These are phyloP conservation scores for Myocastor coypus DNA, from an alignment of 2,113 vertebrate genomes.

Conservation along the genomic window DNA sequence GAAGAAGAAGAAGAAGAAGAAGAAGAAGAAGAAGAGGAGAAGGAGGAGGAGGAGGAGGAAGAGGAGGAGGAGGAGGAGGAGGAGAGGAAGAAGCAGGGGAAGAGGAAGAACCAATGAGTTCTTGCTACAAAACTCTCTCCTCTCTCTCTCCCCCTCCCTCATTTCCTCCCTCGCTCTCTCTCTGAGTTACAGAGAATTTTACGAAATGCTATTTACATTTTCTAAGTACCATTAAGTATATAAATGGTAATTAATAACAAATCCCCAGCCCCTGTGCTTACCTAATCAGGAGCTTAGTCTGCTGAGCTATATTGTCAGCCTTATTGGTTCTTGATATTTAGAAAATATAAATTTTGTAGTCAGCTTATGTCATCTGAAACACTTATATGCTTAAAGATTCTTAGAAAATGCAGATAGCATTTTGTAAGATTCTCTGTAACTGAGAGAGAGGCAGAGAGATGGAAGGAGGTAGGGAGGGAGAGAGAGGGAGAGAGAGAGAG, in stretches of 20 bases:
- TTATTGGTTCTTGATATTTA: slow-evolving; percentile 34
- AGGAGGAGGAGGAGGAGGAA: too few species aligned
- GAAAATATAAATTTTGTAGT: slow-evolving; percentile 36
- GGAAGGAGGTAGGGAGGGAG: background rate
- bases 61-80: too few species aligned
- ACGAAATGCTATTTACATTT: slow-evolving; percentile 62
- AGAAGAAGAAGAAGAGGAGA: too few species aligned
- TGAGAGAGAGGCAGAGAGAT: background rate
- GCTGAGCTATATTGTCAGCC: too few species aligned
- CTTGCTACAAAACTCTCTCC: too few species aligned
- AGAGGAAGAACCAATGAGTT: too few species aligned
- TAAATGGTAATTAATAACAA: background rate
- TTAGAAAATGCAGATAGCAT: slow-evolving; percentile 62
- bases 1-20: too few species aligned
- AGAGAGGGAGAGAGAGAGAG: background rate
- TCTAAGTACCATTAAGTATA: slow-evolving; percentile 59
- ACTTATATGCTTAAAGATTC: slow-evolving; percentile 53
- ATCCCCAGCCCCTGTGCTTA: too few species aligned
- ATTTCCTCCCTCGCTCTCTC: too few species aligned
- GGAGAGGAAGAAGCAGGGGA: too few species aligned
- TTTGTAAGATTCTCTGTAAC: slow-evolving; percentile 59
- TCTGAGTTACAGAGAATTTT: slow-evolving; percentile 34
- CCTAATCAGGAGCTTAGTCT: too few species aligned
- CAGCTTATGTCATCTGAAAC: slow-evolving; percentile 31
- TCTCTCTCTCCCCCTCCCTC: background rate